phyloP scores from a whole-genome alignment of 2,113 vertebrate species.

The Leptocoma aspasia region DNA sequence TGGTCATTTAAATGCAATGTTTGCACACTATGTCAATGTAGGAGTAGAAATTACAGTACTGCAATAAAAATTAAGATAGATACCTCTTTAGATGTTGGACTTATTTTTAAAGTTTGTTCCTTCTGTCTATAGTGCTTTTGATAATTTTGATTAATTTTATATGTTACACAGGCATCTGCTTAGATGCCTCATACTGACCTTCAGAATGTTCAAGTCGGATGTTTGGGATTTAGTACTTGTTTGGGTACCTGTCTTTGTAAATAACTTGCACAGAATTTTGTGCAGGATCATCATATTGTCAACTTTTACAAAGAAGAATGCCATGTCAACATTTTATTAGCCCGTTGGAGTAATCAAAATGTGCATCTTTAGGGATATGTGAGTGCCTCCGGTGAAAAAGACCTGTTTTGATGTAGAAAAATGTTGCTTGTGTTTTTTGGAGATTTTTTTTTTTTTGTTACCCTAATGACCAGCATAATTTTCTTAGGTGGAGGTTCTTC shows the following conservation, averaged over 20 bases:
- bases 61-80: not conserved
- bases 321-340: not conserved
- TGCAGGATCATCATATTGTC: not conserved
- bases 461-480: not conserved
- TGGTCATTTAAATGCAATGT: not conserved
- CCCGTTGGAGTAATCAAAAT: not conserved
- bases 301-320: not conserved
- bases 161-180: not conserved
- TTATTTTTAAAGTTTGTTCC: not conserved
- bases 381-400: not conserved
- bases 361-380: accelerated
- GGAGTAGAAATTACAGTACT: not conserved
- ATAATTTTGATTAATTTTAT: not conserved
- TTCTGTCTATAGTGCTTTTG: not conserved
- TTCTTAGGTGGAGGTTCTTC: not conserved
- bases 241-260: not conserved
- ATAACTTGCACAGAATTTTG: not conserved
- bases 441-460: not conserved
- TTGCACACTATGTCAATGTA: not conserved
- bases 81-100: not conserved
- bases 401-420: not conserved
- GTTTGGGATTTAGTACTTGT: not conserved
- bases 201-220: not conserved
- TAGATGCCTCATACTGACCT: not conserved
- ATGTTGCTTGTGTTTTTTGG: not conserved